phyloP scores from a whole-genome alignment of 1,140 invertebrate genomes.

The Neotoxoptera formosana region DNA sequence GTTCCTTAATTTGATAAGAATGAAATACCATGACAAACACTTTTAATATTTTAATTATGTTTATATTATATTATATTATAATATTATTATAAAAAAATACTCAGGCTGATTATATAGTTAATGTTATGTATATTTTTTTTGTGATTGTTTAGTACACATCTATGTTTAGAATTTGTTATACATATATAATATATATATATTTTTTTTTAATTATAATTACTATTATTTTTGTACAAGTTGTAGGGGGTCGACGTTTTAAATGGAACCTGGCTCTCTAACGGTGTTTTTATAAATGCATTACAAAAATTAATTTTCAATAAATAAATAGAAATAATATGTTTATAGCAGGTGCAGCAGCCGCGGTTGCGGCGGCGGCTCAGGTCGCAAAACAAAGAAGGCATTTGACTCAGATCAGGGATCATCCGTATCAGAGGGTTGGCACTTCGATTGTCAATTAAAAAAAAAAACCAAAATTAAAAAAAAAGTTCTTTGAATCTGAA shows the following conservation, averaged over 20 bases:
- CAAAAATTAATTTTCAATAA: constrained; percentile 42
- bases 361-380: constrained; percentile 73
- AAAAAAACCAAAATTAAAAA: constrained; percentile 44
- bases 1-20: constrained; percentile 57
- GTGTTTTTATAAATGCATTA: constrained; percentile 29
- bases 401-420: constrained; percentile 85
- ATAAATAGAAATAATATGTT: constrained; percentile 56
- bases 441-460: constrained; percentile 65
- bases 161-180: constrained; percentile 57
- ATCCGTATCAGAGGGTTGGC: constrained; percentile 91
- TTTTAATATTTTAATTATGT: constrained; percentile 52
- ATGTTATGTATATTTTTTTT: constrained; percentile 54
- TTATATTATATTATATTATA: constrained; percentile 50
- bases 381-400: constrained; percentile 78
- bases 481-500: constrained; percentile 55
- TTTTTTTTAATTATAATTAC: constrained; percentile 28
- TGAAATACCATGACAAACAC: constrained; percentile 57
- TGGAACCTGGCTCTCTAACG: constrained; percentile 51
- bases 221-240: constrained; percentile 54
- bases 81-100: constrained; percentile 42
- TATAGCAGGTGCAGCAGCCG: constrained; percentile 60
- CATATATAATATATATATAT: constrained; percentile 37
- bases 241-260: constrained; percentile 46
- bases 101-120: constrained; percentile 56
- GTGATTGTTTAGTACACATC: constrained; percentile 57